Conservation (phyloP, 2,113 vertebrate genomes). For the Otus sunia region DNA sequence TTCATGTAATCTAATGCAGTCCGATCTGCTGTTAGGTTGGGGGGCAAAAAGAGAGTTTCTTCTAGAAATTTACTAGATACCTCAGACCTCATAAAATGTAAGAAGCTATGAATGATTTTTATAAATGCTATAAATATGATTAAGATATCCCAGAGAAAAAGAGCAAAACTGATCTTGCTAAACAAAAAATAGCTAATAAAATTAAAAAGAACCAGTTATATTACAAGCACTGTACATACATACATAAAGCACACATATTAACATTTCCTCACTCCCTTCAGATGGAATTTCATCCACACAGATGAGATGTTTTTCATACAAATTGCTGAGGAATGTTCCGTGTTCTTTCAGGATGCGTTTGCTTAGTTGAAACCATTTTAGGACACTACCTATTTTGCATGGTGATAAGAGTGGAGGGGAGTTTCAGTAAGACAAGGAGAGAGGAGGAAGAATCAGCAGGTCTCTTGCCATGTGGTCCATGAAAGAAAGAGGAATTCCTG, state of each 20-base stretch:
- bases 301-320: neutral
- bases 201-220: neutral
- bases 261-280: neutral
- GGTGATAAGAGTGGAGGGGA: neutral
- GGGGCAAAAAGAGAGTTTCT: neutral
- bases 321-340: neutral
- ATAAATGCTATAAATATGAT: neutral
- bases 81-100: neutral
- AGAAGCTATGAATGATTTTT: neutral
- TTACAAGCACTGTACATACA: neutral
- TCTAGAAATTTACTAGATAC: neutral
- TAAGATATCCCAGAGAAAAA: neutral
- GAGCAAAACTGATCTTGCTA: neutral
- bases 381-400: neutral
- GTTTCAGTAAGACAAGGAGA: neutral
- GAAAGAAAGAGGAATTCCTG: neutral
- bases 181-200: neutral
- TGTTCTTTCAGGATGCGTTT: neutral
- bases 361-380: neutral
- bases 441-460: neutral
- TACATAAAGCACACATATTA: neutral
- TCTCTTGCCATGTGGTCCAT: neutral
- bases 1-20: constrained; percentile 15
- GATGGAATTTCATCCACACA: neutral
- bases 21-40: neutral